Evolutionary conservation across 2,888 invertebrate species (phyloP), one percentile per base, ranked within the genome.

Genomic region (Chaetoderma sp.): DNA sequence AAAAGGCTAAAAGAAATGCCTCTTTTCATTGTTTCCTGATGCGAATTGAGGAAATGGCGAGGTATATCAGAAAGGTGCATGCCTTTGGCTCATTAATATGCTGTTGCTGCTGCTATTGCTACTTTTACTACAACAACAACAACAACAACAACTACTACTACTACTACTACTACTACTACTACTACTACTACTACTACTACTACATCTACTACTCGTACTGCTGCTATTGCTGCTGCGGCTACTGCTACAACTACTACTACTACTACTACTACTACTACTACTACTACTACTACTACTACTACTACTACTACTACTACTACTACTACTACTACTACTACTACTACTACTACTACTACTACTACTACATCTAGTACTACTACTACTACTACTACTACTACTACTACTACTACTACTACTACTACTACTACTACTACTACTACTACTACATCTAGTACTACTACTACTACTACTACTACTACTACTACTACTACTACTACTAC

Each of bases 201-300:
- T 10, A 10, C n/a, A n/a, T n/a, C n/a, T 10, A 10, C n/a, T 10
- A 13, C 10, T n/a, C n/a, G 39, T n/a, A n/a, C n/a, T n/a, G n/a
- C n/a, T n/a, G n/a, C n/a, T n/a, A n/a, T n/a, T n/a, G n/a, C n/a
- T n/a, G n/a, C n/a, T n/a, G n/a, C n/a, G n/a, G n/a, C n/a, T n/a
- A n/a, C n/a, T n/a, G n/a, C n/a, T n/a, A n/a, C n/a, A 28, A 25
- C 45, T 59, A 13, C 28, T 47, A 25, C 58, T 47, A 47, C 59
- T 59, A 47, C 59, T 59, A 59, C 59, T 47, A 47, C 44, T 47
- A 58, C 58, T 58, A 58, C 58, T 58, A 44, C 58, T 58, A 58
- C 58, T 18, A 47, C 58, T 44, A 58, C 58, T 44, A 58, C 58
- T 58, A 44, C 58, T 58, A 42, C 58, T 58, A 44, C 58, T 47